Evolutionary conservation across 2,888 invertebrate species (phyloP), one percentile per base, ranked within the genome.

Genomic region (Ashinkailepas kermadecensis): DNA sequence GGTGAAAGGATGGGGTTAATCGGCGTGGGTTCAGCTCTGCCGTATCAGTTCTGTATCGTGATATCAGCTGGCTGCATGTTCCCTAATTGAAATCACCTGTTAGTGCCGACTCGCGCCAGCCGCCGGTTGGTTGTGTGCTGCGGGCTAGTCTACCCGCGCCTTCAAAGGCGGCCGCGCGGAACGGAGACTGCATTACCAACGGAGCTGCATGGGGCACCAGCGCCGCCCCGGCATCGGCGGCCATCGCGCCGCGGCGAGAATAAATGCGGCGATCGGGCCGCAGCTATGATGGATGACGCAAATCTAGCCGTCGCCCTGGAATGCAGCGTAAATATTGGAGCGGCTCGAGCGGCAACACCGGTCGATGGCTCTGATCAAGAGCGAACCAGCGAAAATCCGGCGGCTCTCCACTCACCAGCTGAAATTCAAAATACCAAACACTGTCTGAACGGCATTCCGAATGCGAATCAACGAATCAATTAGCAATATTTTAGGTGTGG

Each of bases 391-490:
- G 4, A 39, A 39, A 39, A 39, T 39, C 70, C 12, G 39, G 39
- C 15, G 9, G 6, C 70, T 13, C 39, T 70, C 39, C 15, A 39
- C 0, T 13, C 6, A 11, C 70, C 6, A 39, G 70, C 70, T 39
- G 70, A 70, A 70, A 70, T 70, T 70, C 70, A 39, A 25, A 70
- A 70, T 70, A 70, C 70, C 25, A 1, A 39, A 39, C 39, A 23
- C 15, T 15, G 25, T 70, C 39, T 74, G 56, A 74, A n/a, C 74
- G 21, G 21, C 74, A 18, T 21, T 56, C 54, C 74, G 18, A 74
- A 74, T 74, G 74, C 74, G 56, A 74, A 74, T 74, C 74, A 74
- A 74, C 74, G 74, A 74, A 74, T 74, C 74, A 74, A 74, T 74
- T 56, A 74, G 74, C 74, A 74, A 74, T 74, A 74, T 74, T 56